Percentiles rank a stretch among this genome's conserved stretches.
Evolutionary conservation across 35 echinoderm and acorn worm species (phyloP).

Genomic region (Hemicentrotus pulcherrimus): DNA sequence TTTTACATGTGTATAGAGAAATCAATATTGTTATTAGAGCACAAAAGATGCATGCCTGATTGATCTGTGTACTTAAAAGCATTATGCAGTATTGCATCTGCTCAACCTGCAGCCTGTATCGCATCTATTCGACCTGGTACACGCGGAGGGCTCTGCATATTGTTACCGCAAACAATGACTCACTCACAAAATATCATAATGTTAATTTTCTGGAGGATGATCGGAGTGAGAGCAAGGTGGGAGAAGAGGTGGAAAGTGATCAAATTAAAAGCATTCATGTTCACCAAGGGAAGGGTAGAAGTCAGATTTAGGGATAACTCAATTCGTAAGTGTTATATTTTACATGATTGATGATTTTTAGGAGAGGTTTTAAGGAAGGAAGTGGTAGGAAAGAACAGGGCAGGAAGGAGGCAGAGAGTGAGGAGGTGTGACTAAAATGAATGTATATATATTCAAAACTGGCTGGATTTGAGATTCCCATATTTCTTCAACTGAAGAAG

Average conservation of each 20-base stretch:
- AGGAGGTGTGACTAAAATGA: neutral
- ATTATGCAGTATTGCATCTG: neutral
- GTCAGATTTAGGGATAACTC: no score
- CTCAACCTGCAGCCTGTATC: neutral
- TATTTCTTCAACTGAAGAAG: neutral
- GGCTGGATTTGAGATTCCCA: no score
- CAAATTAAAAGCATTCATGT: neutral
- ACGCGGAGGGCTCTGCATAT: neutral
- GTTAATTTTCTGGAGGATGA: neutral
- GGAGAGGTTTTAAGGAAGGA: neutral
- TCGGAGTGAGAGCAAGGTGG: neutral
- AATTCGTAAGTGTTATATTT: no score
- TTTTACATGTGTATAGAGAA: neutral
- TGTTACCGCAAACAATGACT: constrained; percentile 1
- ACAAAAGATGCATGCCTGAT: constrained; percentile 1
- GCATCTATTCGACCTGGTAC: neutral
- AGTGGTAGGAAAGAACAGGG: neutral
- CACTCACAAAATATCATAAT: neutral
- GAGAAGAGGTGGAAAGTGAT: neutral
- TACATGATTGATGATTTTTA: neutral
- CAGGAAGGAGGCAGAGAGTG: neutral
- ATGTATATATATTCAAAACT: no score
- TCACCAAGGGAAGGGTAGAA: neutral
- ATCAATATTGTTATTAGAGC: neutral
- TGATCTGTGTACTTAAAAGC: neutral